Evolutionary conservation across 2,888 invertebrate species (phyloP).

Genomic region (Chymomyza procnemis): DNA sequence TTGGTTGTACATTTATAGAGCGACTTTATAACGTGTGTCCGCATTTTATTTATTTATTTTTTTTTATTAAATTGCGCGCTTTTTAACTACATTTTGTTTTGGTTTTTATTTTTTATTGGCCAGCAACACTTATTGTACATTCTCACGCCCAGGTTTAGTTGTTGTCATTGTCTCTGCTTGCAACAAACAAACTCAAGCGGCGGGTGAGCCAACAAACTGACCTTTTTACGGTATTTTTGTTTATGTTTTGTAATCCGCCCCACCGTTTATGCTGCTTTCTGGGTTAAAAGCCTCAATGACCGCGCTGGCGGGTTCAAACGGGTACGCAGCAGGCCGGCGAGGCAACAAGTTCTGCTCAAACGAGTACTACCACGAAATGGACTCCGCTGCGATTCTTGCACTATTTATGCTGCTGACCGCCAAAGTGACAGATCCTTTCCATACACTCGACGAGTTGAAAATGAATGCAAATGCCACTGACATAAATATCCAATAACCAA

Average conservation of each 20-base stretch:
- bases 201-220: constrained; percentile 32
- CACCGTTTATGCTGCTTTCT: constrained; percentile 25
- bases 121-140: constrained; percentile 22
- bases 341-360: constrained; percentile 2
- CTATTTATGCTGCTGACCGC: constrained; percentile 50
- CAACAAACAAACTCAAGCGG: not conserved
- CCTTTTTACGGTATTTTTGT: constrained; percentile 56
- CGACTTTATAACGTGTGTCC: constrained; percentile 44
- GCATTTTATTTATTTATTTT: too few species aligned
- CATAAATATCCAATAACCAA: constrained; percentile 61
- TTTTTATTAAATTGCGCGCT: not conserved
- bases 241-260: constrained; percentile 46
- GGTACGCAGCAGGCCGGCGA: constrained; percentile 9
- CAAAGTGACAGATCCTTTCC: constrained; percentile 56
- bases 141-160: constrained; percentile 53
- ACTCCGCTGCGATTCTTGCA: constrained; percentile 39
- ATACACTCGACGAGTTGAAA: not conserved
- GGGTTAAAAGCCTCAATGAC: constrained; percentile 24
- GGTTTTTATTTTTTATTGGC: constrained; percentile 20
- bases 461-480: constrained; percentile 50
- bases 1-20: constrained; percentile 47
- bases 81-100: constrained; percentile 1
- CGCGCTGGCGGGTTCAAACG: constrained; percentile 22
- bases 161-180: not conserved
- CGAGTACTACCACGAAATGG: constrained; percentile 19